Percentiles rank a stretch among this genome's conserved stretches.
These are phyloP conservation scores for Mesembrinibis cayennensis DNA, from an alignment of 2,113 vertebrate species.

Conservation along the genomic window DNA sequence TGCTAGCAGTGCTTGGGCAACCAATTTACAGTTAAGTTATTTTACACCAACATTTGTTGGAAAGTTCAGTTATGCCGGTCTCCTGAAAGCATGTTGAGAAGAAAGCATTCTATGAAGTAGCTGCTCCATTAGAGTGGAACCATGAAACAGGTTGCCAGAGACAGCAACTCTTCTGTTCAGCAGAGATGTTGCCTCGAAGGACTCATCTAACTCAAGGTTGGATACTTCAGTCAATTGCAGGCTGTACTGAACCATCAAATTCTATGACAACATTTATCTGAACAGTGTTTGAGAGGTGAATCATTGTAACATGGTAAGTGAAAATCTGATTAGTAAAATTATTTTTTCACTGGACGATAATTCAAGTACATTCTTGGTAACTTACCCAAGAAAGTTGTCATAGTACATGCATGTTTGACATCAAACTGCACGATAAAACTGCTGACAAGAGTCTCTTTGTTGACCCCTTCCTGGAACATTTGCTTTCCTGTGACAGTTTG, in stretches of 20 bases:
- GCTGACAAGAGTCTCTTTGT: constrained; percentile 70
- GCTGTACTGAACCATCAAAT: background rate
- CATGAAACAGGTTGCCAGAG: background rate
- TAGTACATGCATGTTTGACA: background rate
- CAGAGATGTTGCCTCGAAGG: background rate
- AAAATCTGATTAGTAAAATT: background rate
- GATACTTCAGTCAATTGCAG: background rate
- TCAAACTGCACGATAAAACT: background rate
- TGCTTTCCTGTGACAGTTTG: constrained; percentile 75
- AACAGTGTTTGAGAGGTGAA: background rate
- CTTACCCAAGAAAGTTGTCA: background rate
- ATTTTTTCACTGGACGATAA: background rate
- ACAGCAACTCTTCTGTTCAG: background rate
- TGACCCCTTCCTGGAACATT: constrained; percentile 74
- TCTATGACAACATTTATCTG: background rate
- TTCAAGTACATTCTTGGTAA: background rate
- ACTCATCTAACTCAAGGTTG: background rate
- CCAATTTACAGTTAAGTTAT: background rate
- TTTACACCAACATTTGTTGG: background rate
- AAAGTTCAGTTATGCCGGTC: background rate
- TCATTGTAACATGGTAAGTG: background rate
- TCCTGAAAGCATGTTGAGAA: background rate
- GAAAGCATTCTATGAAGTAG: background rate
- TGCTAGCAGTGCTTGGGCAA: background rate
- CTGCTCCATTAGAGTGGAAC: background rate